Base-by-base conservation (phyloP, 2,113 vertebrate species). In the Lepus timidus region DNA sequence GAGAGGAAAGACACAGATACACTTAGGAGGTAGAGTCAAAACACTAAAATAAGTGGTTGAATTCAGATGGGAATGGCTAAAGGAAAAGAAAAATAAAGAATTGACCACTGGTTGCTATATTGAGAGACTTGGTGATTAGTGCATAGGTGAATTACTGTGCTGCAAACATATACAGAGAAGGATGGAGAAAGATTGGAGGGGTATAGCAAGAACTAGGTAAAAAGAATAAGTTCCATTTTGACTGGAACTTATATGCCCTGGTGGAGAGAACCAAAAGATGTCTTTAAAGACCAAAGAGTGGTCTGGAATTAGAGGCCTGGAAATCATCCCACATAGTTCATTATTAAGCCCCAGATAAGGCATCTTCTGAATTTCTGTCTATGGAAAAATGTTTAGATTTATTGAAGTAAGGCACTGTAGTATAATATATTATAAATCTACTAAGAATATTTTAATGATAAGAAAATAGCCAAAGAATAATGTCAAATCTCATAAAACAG, bases 301-400 rank as follows among this genome's bases (percentile, higher is more conserved):
- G 7, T 39, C 29, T 91, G 23, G 20, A 85, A 70, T 85, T 64
- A 90, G 8, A 96, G 76, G 17, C 76, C 82, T 78, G 29, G 17
- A 11, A 62, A 49, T 88, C 33, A 81, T 31, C 61, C 16, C 10
- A 11, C 36, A 31, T n/a, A 51, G 3, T 61, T 83, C 6, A 33
- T 39, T 61, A 62, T 62, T 36, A 73, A 88, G 55, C 67, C 44
- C 44, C 49, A 3, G 6, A 4, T 10, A 81, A 12, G 9, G 65
- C 9, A 70, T 23, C 19, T 68, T 90, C n/a, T 55, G 31, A 89
- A 73, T 91, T 91, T 88, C 16, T 89, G 61, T n/a, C 33, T 86
- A 6, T 73, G 20, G 29, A 75, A 91, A 19, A 78, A 73, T 64
- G 25, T 95, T 78, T 85, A 85, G 4, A 29, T 84, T 67, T 79